phyloP scores from a whole-genome alignment of 2,888 invertebrate species.

The Athalia circularis region DNA sequence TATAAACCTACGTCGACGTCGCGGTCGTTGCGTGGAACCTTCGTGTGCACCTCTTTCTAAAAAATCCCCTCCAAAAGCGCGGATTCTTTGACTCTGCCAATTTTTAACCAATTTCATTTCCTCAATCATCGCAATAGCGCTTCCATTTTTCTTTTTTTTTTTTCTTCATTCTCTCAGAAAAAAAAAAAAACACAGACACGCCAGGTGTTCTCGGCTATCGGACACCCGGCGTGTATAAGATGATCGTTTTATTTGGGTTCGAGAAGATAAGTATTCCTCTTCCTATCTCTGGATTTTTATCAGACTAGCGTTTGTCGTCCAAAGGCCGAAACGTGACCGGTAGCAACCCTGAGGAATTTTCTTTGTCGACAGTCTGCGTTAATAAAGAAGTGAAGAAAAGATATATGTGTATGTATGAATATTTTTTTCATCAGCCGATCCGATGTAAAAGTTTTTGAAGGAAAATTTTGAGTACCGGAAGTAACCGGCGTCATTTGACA shows the following conservation, averaged over 20 bases:
- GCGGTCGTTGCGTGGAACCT: constrained; percentile 30
- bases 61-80: neutral
- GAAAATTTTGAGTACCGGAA: constrained; percentile 14
- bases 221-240: too few relatives aligned
- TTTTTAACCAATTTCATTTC: neutral
- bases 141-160: neutral
- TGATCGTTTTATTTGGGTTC: neutral
- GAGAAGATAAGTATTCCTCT: neutral
- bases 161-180: neutral
- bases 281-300: neutral
- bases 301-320: neutral
- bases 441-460: neutral
- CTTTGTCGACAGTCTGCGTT: constrained; percentile 13
- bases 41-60: constrained; percentile 32
- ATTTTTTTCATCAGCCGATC: too few relatives aligned
- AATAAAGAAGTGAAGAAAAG: neutral
- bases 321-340: constrained; percentile 18
- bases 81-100: neutral
- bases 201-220: too few relatives aligned
- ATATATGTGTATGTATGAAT: too few relatives aligned
- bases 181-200: neutral
- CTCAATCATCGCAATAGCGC: neutral
- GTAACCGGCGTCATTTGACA: constrained; percentile 23
- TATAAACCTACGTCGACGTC: constrained; percentile 24
- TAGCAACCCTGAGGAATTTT: neutral